Percentiles rank a stretch among this genome's conserved stretches.
These are phyloP conservation scores for Scaptomyza montana DNA, from an alignment of 1,140 invertebrate genomes.

Conservation along the genomic window DNA sequence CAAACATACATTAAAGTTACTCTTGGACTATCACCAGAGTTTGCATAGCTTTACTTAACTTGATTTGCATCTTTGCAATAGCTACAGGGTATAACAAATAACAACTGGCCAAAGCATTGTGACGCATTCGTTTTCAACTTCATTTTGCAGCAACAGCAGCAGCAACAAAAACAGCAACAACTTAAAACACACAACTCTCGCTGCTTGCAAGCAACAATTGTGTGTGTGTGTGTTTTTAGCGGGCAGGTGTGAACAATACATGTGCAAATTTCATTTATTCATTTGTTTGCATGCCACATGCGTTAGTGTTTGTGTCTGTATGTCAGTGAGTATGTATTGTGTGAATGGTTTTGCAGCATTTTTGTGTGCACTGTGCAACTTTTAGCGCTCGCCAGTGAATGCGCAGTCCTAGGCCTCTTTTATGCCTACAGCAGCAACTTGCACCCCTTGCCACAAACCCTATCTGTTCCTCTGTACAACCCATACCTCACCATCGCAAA, in stretches of 20 bases:
- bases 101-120: constrained; percentile 62
- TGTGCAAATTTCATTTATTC: constrained; percentile 81
- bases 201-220: constrained; percentile 61
- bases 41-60: not conserved
- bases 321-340: constrained; percentile 43
- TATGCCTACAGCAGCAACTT: constrained; percentile 33
- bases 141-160: constrained; percentile 45
- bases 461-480: not conserved
- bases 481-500: not conserved
- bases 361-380: constrained; percentile 57
- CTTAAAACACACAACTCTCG: constrained; percentile 53
- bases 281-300: constrained; percentile 76
- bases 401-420: constrained; percentile 64
- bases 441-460: not conserved
- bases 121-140: constrained; percentile 73
- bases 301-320: constrained; percentile 3
- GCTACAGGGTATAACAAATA: constrained; percentile 18
- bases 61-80: not conserved
- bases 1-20: too few species aligned
- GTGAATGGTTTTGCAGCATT: constrained; percentile 50
- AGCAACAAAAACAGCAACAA: constrained; percentile 13
- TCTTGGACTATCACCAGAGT: too few species aligned
- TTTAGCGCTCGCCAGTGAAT: constrained; percentile 77
- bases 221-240: constrained; percentile 56
- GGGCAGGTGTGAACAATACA: constrained; percentile 75